Evolutionary conservation across 1,140 invertebrate genomes (phyloP), one percentile per base, ranked within the genome.

Genomic region (Pinna nobilis): DNA sequence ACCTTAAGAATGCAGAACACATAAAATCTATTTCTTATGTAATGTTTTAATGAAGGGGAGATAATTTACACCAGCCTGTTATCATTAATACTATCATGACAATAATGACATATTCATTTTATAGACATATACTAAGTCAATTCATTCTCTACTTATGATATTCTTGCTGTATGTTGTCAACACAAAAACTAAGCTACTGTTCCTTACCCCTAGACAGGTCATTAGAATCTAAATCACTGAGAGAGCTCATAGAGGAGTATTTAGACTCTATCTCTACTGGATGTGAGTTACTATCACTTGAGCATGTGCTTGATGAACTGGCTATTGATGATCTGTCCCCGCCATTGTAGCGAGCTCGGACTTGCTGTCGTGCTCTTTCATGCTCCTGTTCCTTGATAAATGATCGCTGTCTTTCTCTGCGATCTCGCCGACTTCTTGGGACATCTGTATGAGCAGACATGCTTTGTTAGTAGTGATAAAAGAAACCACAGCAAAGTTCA

Each of bases 371-470:
- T 37, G 75, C 76, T 47, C 57, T 73, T 50, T 72, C 76, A 47
- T 77, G 75, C 78, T 89, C 92, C 86, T 94, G 94, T 83, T 95
- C 94, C 84, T 93, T 92, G 78, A 95, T 92, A 86, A 95, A 94
- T 81, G 92, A 93, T 72, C 93, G 91, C 85, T 96, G 95, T 77
- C 94, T 91, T 85, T 95, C 94, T 6, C 94, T 93, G 67, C 94
- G 91, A 87, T 95, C 70, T 53, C 64, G 74, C 23, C 83, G 76
- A 57, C 49, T 77, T 20, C 70, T 57, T 32, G 67, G 63, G 13
- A 63, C 41, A 78, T 81, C 80, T 82, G 78, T 51, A 49, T 70
- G 57, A 65, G 71, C 61, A 73, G 68, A 80, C 80, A 82, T 74
- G 77, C 77, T 44, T 63, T 49, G 76, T 72, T 71, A 69, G 71